Conservation (phyloP, 2,888 invertebrate species). For the Incurvaria masculella region DNA sequence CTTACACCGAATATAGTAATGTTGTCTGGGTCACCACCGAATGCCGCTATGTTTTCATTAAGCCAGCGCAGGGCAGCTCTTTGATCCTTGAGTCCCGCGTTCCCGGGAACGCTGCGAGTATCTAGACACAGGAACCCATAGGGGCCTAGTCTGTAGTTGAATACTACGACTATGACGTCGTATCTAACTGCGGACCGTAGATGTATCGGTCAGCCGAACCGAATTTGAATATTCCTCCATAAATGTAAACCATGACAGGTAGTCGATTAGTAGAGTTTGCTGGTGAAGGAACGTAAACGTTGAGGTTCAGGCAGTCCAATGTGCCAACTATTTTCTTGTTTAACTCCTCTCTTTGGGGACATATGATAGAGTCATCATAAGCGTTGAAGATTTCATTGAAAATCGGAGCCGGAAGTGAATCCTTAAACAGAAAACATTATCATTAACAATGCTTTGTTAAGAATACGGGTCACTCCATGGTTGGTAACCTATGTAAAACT, state of each 20-base stretch:
- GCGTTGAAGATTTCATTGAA: constrained; percentile 9
- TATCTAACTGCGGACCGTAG: constrained; percentile 22
- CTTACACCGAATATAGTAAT: constrained; percentile 85
- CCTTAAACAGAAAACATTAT: too few species aligned
- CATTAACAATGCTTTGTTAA: too few species aligned
- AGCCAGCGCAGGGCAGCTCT: constrained; percentile 84
- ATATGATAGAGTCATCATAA: constrained; percentile 5
- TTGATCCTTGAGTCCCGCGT: constrained; percentile 84
- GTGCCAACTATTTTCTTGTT: not conserved
- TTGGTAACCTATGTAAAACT: too few species aligned
- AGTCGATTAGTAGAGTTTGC: constrained; percentile 23
- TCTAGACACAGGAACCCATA: not conserved
- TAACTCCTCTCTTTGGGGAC: not conserved
- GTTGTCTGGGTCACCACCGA: constrained; percentile 74
- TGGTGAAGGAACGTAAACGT: constrained; percentile 28
- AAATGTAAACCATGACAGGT: constrained; percentile 30
- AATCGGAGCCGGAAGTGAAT: not conserved
- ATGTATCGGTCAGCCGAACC: constrained; percentile 23
- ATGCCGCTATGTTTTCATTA: constrained; percentile 74
- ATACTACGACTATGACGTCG: not conserved
- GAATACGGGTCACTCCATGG: too few species aligned
- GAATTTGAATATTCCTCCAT: constrained; percentile 25
- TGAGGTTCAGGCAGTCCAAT: constrained; percentile 15
- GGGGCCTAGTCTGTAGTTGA: not conserved
- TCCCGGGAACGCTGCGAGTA: constrained; percentile 33